Evolutionary conservation across 2,888 invertebrate genomes (phyloP).

Genomic region (Ariolimax columbianus): DNA sequence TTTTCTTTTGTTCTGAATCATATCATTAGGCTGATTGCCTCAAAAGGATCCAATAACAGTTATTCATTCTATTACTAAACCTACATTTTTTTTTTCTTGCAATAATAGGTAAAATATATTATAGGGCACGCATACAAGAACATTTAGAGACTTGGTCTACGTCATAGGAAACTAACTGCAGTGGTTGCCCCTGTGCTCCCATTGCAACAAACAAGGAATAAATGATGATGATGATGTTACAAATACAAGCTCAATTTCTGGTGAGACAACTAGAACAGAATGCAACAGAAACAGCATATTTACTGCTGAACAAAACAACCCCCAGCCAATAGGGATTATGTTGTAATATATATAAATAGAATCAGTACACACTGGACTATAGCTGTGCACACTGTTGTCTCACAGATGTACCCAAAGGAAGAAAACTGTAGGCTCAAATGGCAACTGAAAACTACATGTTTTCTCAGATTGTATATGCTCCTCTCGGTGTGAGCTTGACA

Average conservation of each 20-base stretch:
- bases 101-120: too few relatives aligned
- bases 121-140: too few relatives aligned
- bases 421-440: not conserved
- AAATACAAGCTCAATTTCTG: not conserved
- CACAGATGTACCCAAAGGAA: not conserved
- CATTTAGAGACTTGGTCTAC: too few relatives aligned
- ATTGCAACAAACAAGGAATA: too few relatives aligned
- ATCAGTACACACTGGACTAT: too few relatives aligned
- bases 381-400: too few relatives aligned
- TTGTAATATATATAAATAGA: too few relatives aligned
- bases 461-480: not conserved
- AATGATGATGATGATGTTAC: not conserved
- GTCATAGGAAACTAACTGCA: too few relatives aligned
- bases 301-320: not conserved
- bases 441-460: not conserved
- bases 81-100: too few relatives aligned
- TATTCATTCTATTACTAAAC: not conserved
- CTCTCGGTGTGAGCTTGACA: not conserved
- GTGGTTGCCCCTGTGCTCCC: too few relatives aligned
- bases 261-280: not conserved
- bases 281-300: not conserved
- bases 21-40: too few relatives aligned
- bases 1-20: too few relatives aligned
- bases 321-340: not conserved
- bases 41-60: not conserved